Percentiles rank a stretch among this genome's conserved stretches.
Evolutionary conservation across 2,797 vertebrate species (phyloP).

Genomic region (Avahi laniger): DNA sequence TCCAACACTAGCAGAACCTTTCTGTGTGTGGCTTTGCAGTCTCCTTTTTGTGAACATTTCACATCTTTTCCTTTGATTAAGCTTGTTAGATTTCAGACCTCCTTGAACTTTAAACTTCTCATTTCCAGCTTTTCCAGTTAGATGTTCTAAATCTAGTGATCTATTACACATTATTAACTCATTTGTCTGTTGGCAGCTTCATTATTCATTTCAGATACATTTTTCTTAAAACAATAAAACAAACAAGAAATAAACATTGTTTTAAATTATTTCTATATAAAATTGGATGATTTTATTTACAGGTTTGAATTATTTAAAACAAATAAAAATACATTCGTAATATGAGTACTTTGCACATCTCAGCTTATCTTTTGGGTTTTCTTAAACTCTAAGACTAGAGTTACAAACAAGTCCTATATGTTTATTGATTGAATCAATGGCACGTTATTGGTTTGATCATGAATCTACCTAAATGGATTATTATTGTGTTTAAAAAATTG

Average conservation of each 20-base stretch:
- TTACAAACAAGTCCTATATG: conserved; percentile 8
- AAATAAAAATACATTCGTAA: conserved; percentile 13
- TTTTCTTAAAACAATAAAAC: conserved; percentile 46
- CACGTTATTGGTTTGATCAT: background rate
- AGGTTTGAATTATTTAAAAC: background rate
- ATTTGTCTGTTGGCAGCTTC: conserved; percentile 41
- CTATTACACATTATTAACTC: conserved; percentile 75
- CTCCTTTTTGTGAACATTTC: conserved; percentile 76
- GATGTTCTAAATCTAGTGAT: conserved; percentile 73
- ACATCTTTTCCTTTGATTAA: conserved; percentile 82
- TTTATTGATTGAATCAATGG: background rate
- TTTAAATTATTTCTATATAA: conserved; percentile 40
- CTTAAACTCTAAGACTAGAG: background rate
- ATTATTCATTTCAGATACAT: conserved; percentile 53
- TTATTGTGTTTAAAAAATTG: background rate
- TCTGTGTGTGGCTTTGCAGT: conserved; percentile 78
- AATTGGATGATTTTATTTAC: conserved; percentile 32
- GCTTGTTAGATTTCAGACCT: conserved; percentile 78
- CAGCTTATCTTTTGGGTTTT: conserved; percentile 7
- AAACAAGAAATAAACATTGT: conserved; percentile 45
- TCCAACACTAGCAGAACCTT: conserved; percentile 72
- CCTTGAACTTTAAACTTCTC: conserved; percentile 82
- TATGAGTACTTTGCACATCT: background rate
- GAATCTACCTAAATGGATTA: conserved; percentile 13
- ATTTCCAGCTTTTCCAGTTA: conserved; percentile 74